A percentile compares a stretch with the other conserved stretches of the same genome.
Conservation (phyloP, 92 coral and sea anemone species). For the Diadumene lineata region DNA sequence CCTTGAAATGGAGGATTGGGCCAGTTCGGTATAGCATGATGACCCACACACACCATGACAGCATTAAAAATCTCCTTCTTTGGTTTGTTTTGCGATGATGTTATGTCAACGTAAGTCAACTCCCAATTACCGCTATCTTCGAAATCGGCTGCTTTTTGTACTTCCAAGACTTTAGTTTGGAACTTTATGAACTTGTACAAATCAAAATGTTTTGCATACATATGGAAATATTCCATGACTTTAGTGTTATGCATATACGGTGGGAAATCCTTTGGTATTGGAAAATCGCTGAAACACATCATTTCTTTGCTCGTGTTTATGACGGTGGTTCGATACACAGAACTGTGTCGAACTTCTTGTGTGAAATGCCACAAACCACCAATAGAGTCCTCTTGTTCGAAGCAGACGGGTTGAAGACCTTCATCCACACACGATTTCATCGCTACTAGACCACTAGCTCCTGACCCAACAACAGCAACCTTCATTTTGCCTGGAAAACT, state of each 20-base stretch:
- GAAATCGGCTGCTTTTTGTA: constrained; percentile 52
- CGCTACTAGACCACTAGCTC: constrained; percentile 79
- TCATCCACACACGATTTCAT: constrained; percentile 88
- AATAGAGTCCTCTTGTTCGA: constrained; percentile 85
- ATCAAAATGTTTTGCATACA: constrained; percentile 81
- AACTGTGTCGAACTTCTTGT: constrained; percentile 70
- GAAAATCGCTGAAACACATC: constrained; percentile 95
- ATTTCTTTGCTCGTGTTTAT: constrained; percentile 93
- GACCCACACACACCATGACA: constrained; percentile 86
- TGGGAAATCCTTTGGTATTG: constrained; percentile 87
- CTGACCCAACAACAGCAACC: constrained; percentile 83
- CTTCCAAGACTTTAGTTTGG: constrained; percentile 56
- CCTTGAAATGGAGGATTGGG: constrained; percentile 67
- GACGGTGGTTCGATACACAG: constrained; percentile 83
- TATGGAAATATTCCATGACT: constrained; percentile 76
- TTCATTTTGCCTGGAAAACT: constrained; percentile 35
- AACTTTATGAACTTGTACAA: constrained; percentile 73
- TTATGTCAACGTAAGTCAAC: constrained; percentile 30
- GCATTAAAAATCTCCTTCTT: constrained; percentile 68
- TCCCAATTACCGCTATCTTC: constrained; percentile 75
- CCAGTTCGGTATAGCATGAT: constrained; percentile 83
- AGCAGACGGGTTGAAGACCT: constrained; percentile 89
- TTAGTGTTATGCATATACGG: constrained; percentile 75
- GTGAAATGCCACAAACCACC: constrained; percentile 96
- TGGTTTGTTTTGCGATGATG: constrained; percentile 24